Evolutionary conservation across 1,140 invertebrate genomes (phyloP), one percentile per base, ranked within the genome.

Genomic region (Caenorhabditis brenneri): DNA sequence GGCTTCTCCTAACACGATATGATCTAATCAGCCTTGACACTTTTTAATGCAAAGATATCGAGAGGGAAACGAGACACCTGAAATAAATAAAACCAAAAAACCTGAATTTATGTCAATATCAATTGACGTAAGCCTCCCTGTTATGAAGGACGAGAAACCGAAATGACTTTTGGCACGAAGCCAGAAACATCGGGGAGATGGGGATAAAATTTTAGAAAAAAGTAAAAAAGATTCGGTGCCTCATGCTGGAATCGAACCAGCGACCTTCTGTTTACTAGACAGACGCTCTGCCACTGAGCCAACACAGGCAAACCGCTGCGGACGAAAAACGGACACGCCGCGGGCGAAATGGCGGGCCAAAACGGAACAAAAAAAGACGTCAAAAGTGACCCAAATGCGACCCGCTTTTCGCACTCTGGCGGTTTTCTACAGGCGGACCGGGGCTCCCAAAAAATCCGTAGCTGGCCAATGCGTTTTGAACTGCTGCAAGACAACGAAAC

Each of bases 161-260:
- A 24, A 36, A 36, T 16, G 58, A 0, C 24, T 51, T 51, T n/a
- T 55, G 53, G 53, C 53, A 55, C 22, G 22, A 55, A 27, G 12
- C 58, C 29, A 65, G 58, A 65, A n/a, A n/a, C n/a, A 65, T 65
- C 19, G 12, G 31, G 10, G 58, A 42, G 12, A 42, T 42, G 5
- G 39, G 5, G 12, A 42, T 5, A n/a, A 39, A 27, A 19, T 10
- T 19, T 19, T 6, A 24, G 15, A 79, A 55, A 36, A 7, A 5
- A 7, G 10, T 3, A 19, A 81, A 60, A 79, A 79, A 36, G n/a
- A 0, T 74, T 46, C 33, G 39, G 39, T 86, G 84, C 86, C 86
- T 87, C 85, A 88, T 87, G 87, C 87, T 87, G 87, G 87, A 88
- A 87, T 87, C 87, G 87, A 87, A 87, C 87, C 86, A 88, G 87